Evolutionary conservation across 1,140 invertebrate genomes (phyloP), one percentile per base, ranked within the genome.

Genomic region (Tyrophagus putrescentiae): DNA sequence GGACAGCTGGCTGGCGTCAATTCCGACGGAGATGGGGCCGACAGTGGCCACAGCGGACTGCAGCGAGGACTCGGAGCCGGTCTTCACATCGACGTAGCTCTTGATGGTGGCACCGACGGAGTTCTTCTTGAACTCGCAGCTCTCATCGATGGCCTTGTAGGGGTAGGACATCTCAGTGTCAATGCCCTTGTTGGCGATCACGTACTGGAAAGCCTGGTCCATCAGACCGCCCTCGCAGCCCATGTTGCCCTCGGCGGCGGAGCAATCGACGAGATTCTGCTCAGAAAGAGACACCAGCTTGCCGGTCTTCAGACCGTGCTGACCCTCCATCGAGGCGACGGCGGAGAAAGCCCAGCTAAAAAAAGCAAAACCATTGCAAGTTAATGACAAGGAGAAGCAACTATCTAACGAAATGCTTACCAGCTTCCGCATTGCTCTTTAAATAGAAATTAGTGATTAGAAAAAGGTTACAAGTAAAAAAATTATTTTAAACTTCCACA

Each of bases 261-360:
- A 93, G 70, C 94, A 98, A 76, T 98, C 94, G 31, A 98, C 79
- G 45, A 98, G 75, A 72, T 98, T 96, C 76, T 98, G 93, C 75
- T 98, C 94, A 64, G 87, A 93, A 0, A 98, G 78, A 4, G 88
- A 91, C 5, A 92, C 78, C 21, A 98, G 76, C 62, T 80, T 78
- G 42, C 84, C 85, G 31, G 78, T 62, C 25, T 45, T 62, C 41
- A 34, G 60, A 32, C 25, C 50, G 16, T 64, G 59, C 11, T 61
- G 42, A 31, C 66, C 64, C 48, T 67, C 66, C 23, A 67, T 45
- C 16, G 60, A 57, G 18, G 27, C 62, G 11, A 62, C 62, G 7
- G 69, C 57, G 3, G 68, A 66, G 41, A 72, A 72, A 7, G 71
- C 66, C 69, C 70, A 72, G 44, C n/a, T n/a, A n/a, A n/a, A n/a